Conservation (phyloP, 2,888 invertebrate genomes). For the Graphium colonna region DNA sequence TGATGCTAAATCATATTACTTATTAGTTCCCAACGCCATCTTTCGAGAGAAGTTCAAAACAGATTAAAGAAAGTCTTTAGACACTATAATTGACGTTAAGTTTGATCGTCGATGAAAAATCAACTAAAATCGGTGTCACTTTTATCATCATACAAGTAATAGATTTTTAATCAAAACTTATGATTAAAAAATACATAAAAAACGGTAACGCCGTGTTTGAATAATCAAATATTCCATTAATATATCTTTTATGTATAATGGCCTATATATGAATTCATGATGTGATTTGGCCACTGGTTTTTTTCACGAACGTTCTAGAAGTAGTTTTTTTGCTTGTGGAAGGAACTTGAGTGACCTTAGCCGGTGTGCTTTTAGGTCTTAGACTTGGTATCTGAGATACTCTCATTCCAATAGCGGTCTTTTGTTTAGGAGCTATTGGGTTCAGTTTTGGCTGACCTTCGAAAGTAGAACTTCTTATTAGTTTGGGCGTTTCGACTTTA, state of each 20-base stretch:
- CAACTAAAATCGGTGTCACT: not conserved
- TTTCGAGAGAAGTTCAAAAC: not conserved
- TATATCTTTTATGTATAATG: not conserved
- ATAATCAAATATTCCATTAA: not conserved
- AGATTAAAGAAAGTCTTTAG: not conserved
- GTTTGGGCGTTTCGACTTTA: slow-evolving; percentile 58
- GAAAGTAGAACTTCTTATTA: slow-evolving; percentile 83
- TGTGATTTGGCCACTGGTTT: slow-evolving; percentile 49
- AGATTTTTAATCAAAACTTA: not conserved
- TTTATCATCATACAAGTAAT: not conserved
- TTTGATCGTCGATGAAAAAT: slow-evolving; percentile 2
- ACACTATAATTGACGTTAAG: slow-evolving; percentile 13
- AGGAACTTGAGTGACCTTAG: slow-evolving; percentile 34
- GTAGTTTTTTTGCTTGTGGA: slow-evolving; percentile 45
- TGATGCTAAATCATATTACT: no score
- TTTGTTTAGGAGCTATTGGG: slow-evolving; percentile 62
- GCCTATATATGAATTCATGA: slow-evolving; percentile 35
- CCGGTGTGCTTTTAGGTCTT: slow-evolving; percentile 50
- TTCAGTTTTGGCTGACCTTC: slow-evolving; percentile 75
- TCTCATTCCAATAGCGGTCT: slow-evolving; percentile 67
- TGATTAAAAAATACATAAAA: not conserved
- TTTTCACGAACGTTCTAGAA: slow-evolving; percentile 53
- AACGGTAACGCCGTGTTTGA: not conserved
- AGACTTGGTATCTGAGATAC: slow-evolving; percentile 70
- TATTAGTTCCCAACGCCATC: no score